Evolutionary conservation across 2,113 vertebrate species (phyloP).

Genomic region (Proteles cristata): DNA sequence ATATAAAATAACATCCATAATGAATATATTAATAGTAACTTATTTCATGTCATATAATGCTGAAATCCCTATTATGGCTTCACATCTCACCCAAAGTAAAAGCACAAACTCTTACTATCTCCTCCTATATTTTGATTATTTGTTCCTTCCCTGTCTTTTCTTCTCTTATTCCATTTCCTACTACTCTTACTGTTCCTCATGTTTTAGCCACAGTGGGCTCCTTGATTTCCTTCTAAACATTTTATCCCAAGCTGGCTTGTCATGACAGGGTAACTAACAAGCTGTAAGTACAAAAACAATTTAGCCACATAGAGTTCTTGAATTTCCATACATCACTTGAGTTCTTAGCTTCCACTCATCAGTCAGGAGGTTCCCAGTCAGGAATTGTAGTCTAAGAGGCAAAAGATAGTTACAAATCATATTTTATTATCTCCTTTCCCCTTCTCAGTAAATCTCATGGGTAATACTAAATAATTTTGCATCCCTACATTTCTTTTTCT

Average conservation of each 20-base stretch:
- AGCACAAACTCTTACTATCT: background rate
- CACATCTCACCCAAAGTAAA: background rate
- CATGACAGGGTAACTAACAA: background rate
- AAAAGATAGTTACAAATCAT: background rate
- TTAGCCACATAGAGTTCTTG: background rate
- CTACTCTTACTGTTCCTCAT: background rate
- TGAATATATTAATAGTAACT: background rate
- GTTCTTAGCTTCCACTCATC: background rate
- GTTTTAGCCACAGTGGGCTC: background rate
- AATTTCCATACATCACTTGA: background rate
- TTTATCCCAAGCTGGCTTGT: background rate
- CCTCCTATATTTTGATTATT: background rate
- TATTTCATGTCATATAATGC: background rate
- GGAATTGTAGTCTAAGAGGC: background rate
- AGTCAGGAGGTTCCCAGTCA: background rate
- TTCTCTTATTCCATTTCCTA: background rate
- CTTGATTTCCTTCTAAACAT: background rate
- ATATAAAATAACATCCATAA: background rate
- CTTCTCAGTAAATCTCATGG: background rate
- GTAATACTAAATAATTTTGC: background rate
- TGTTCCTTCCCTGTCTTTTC: background rate
- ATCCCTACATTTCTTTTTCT: background rate
- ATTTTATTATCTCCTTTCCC: background rate
- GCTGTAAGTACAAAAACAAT: background rate
- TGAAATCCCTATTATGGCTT: background rate